Base-by-base conservation (phyloP, 2,888 invertebrate genomes). In the Neuroscelio doddi region DNA sequence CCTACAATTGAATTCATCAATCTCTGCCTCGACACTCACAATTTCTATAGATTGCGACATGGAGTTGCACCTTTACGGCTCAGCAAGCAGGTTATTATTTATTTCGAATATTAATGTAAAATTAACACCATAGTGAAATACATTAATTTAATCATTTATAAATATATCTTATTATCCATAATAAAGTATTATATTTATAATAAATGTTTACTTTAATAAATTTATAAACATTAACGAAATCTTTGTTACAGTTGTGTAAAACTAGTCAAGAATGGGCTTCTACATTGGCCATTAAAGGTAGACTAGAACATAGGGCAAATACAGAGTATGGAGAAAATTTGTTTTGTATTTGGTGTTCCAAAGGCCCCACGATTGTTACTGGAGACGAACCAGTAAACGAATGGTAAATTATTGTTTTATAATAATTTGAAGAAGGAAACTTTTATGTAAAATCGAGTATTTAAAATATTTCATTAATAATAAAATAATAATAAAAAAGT, bases 311-410 rank as follows among this genome's bases (percentile, higher is more conserved):
- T 79, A 89, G 94, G 50, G 89, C 90, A 30, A 91, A 92, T 71
- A 90, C 90, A 65, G 91, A 91, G 27, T 93, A 93, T 76, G 95
- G 95, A 0, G 95, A 95, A 81, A 95, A 95, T 78, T 89, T 95
- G 57, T 95, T 91, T 80, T 91, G 90, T 78, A 89, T 91, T 72
- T 91, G 91, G 87, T 92, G 92, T 38, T 90, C 90, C 1, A 90
- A 92, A n/a, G 21, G 21, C 81, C 89, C 91, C 0, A 90, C 90
- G 45, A 83, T 85, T 4, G 88, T 93, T 0, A 85, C 87, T 16
- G 94, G 93, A 0, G 87, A 87, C 27, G 90, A 90, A 64, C 91
- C 94, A 0, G 94, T 95, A 0, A 90, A 91, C 32, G 89, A 90
- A 74, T 96, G 95, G 95, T 94, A 91, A 76, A 78, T 78, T 17